These are phyloP conservation scores for Megastigmus dorsalis DNA, from an alignment of 2,888 invertebrate species.

Conservation along the genomic window DNA sequence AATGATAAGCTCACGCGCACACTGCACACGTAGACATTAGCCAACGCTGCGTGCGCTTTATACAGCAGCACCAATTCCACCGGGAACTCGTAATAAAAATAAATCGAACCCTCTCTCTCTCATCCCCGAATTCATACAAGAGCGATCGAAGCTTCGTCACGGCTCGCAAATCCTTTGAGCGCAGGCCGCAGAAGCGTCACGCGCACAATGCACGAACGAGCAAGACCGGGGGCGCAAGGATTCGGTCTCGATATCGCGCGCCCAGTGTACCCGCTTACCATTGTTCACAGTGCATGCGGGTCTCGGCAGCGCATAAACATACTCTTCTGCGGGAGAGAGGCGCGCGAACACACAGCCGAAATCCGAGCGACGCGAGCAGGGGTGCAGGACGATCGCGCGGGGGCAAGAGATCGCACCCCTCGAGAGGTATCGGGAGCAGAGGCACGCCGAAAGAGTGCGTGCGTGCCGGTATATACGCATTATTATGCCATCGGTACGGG, in stretches of 20 bases:
- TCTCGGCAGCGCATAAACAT: not conserved
- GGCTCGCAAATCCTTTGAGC: not conserved
- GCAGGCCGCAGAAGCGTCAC: too few relatives aligned
- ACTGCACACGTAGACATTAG: too few relatives aligned
- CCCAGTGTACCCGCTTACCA: not conserved
- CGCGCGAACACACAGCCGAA: not conserved
- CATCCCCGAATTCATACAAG: too few relatives aligned
- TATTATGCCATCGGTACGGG: not conserved
- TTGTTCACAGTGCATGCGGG: not conserved
- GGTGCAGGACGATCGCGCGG: slow-evolving; percentile 8
- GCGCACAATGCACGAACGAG: too few relatives aligned
- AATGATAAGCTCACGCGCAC: too few relatives aligned
- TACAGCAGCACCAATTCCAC: too few relatives aligned
- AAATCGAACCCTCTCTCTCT: too few relatives aligned
- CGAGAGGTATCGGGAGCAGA: not conserved
- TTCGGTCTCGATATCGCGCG: too few relatives aligned
- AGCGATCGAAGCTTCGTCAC: too few relatives aligned
- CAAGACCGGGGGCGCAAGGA: too few relatives aligned
- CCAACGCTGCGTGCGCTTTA: too few relatives aligned
- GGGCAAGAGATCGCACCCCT: slow-evolving; percentile 4
- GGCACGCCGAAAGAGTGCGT: not conserved
- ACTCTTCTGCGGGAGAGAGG: not conserved
- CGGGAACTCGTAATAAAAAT: too few relatives aligned
- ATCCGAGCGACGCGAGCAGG: not conserved
- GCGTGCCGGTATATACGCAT: not conserved